Evolutionary conservation across 2,797 vertebrate genomes (phyloP), one percentile per base, ranked within the genome.

Genomic region (Erpetoichthys calabaricus): DNA sequence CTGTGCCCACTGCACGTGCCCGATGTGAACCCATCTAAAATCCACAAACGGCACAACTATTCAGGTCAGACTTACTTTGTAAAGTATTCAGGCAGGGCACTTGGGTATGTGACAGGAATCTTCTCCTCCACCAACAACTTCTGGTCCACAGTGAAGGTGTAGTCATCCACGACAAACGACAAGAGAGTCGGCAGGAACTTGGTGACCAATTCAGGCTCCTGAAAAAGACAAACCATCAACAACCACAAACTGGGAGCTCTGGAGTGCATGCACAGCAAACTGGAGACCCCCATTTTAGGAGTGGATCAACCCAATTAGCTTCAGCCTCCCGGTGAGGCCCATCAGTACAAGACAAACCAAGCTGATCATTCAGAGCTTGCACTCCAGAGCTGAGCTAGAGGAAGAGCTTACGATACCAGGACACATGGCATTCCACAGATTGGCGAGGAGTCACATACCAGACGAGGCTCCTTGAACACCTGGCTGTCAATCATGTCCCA

Each of bases 401-500:
- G n/a, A n/a, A n/a, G n/a, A n/a, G 25, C 25, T 25, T 25, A 25
- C 25, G 25, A 25, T 25, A 25, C 25, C 25, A 25, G 25, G 25
- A 25, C 25, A 25, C 25, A 25, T 25, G 25, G 25, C 25, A 25
- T 25, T 25, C 25, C 25, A 25, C 25, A 25, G 25, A 25, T 2
- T 25, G 25, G 25, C 25, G 25, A 25, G 25, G 25, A 25, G 25
- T 25, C 25, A 51, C 69, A 57, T 79, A 98, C 96, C 91, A 97
- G 74, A 67, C 89, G 91, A 44, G 94, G 94, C 65, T 98, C 96
- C 77, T 92, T 97, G 74, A 98, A 99, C 62, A 97, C 91, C 73
- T 99, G 96, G 70, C 96, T 99, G 82, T 99, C 94, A 2, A 99
- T 99, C 91, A 99, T 97, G 77, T 98, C 96, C 96, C 96, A 99